phyloP scores from a whole-genome alignment of 2,888 invertebrate genomes.

The Drosophila pseudotalamancana region DNA sequence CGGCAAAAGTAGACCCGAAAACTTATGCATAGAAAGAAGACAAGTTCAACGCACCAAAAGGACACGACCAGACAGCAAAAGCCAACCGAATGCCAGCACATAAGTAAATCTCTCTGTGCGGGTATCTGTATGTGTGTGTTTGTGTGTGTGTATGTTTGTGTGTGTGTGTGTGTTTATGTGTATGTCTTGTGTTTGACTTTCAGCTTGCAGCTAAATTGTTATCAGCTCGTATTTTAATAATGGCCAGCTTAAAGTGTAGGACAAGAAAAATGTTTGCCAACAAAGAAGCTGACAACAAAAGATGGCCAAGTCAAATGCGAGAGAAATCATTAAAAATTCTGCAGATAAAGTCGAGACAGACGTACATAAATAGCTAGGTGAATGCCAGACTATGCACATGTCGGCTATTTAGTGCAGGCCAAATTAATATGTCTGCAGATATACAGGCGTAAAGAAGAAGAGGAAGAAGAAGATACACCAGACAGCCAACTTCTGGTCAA shows the following conservation, averaged over 20 bases:
- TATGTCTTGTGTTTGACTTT: constrained; percentile 70
- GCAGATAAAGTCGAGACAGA: constrained; percentile 34
- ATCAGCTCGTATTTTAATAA: constrained; percentile 76
- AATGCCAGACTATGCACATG: constrained; percentile 35
- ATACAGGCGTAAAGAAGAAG: constrained; percentile 25
- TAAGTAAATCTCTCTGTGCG: constrained; percentile 3
- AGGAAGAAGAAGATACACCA: not conserved
- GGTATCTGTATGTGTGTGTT: constrained; percentile 19
- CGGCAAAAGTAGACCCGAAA: constrained; percentile 43
- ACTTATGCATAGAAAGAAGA: constrained; percentile 42
- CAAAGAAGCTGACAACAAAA: constrained; percentile 63
- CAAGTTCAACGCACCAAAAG: constrained; percentile 73
- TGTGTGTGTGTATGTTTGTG: constrained; percentile 26
- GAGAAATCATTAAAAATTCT: constrained; percentile 73
- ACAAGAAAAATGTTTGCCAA: constrained; percentile 77
- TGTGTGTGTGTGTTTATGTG: constrained; percentile 28
- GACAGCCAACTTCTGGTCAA: constrained; percentile 33
- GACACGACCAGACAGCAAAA: constrained; percentile 64
- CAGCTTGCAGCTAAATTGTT: constrained; percentile 75
- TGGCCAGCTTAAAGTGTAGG: constrained; percentile 79
- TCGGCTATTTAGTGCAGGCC: constrained; percentile 60
- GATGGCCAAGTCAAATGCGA: constrained; percentile 41
- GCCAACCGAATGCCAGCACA: constrained; percentile 52
- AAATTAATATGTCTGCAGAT: constrained; percentile 63
- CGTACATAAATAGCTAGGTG: constrained; percentile 28